Percentiles rank a stretch among this genome's conserved stretches.
phyloP scores from a whole-genome alignment of 2,113 vertebrate species.

The Merops nubicus region DNA sequence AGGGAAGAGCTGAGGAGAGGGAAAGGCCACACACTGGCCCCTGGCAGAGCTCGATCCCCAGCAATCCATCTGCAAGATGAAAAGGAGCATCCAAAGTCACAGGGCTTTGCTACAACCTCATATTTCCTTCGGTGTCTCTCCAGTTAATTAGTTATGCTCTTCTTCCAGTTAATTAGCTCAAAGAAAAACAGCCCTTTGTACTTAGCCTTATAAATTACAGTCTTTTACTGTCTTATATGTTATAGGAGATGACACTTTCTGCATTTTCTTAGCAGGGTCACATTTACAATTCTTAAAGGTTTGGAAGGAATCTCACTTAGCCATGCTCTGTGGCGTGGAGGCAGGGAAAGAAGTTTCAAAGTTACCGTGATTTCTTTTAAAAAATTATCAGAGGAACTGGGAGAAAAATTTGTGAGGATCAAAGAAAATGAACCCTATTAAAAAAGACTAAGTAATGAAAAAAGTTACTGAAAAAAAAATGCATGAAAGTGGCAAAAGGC shows the following conservation, averaged over 20 bases:
- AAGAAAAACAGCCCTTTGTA: conserved; percentile 59
- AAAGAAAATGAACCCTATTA: conserved; percentile 19
- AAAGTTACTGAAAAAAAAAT: neutral
- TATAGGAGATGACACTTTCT: conserved; percentile 2
- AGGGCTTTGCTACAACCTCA: neutral
- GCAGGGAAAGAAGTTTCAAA: neutral
- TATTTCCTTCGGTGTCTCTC: conserved; percentile 22
- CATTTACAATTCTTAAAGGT: conserved; percentile 31
- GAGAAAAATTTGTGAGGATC: conserved; percentile 33
- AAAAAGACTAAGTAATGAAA: conserved; percentile 54
- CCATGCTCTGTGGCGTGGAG: neutral
- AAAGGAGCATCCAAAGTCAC: neutral
- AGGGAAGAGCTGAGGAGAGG: neutral
- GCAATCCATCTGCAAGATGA: neutral
- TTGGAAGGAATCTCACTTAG: neutral
- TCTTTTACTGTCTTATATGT: neutral
- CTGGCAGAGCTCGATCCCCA: neutral
- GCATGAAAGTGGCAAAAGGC: neutral
- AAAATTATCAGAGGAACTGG: conserved; percentile 14
- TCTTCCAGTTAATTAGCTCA: conserved; percentile 59
- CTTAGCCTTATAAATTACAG: conserved; percentile 44
- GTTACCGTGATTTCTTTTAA: neutral
- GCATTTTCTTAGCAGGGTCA: conserved; percentile 37
- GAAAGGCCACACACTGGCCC: neutral
- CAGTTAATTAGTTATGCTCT: conserved; percentile 60